Conservation (phyloP, 2,797 vertebrate genomes). For the Merluccius polli region DNA sequence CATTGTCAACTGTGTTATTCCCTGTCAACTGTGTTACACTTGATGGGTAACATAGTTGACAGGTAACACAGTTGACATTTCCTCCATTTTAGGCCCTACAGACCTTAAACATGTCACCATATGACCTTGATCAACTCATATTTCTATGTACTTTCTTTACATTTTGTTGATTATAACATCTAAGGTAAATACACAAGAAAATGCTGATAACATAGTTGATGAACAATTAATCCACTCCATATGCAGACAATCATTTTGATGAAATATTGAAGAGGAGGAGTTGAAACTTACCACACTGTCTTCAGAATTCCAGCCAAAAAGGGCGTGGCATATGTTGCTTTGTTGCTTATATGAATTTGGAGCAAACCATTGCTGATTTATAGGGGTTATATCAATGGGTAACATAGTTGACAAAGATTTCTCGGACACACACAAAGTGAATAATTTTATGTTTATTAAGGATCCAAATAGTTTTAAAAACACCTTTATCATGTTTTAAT, state of each 20-base stretch:
- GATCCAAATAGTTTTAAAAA: no score
- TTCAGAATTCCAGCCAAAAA: no score
- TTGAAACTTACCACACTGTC: no score
- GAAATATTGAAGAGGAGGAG: conserved; percentile 4
- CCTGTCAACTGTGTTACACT: conserved; percentile 8
- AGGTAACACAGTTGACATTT: not conserved
- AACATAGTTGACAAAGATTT: no score
- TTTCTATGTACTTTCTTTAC: not conserved
- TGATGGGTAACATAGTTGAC: conserved; percentile 1
- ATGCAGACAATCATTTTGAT: conserved; percentile 11
- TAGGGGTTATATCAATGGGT: no score
- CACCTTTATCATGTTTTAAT: no score
- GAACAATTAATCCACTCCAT: not conserved
- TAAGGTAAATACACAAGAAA: not conserved
- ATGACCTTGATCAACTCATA: not conserved
- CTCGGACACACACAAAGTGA: no score
- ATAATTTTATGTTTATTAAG: no score
- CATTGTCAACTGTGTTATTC: not conserved
- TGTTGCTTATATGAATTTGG: no score
- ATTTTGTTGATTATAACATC: not conserved
- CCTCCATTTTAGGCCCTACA: not conserved
- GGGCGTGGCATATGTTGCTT: no score
- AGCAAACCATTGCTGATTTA: no score
- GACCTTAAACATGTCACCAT: not conserved
- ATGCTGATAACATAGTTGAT: conserved; percentile 5